Base-by-base conservation (phyloP, 2,888 invertebrate species). In the Melanophora roralis region DNA sequence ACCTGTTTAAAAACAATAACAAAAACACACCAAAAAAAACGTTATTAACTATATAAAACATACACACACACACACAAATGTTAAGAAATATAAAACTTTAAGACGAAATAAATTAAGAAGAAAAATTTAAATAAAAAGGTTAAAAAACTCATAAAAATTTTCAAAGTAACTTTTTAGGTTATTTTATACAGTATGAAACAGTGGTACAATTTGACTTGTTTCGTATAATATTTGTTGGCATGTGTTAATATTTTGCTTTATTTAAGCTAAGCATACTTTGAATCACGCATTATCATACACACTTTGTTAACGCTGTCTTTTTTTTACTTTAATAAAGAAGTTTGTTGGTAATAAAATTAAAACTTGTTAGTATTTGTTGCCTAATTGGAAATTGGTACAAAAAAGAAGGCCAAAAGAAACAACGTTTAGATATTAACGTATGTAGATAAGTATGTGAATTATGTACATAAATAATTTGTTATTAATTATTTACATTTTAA, bases 1-100 rank as follows among this genome's bases (percentile, higher is more conserved):
- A 92, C 62, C 95, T 93, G 87, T 4, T 76, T n/a, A n/a, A n/a
- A 83, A 60, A 9, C 7, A n/a, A 32, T 43, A 69, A 14, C 27
- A 47, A 53, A 16, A 38, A 69, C n/a, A 64, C 34, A 71, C 65
- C 4, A 59, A 64, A 64, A 47, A n/a, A 16, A 62, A 53, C 5
- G 53, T 65, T 38, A 11, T 43, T n/a, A n/a, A n/a, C n/a, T 40
- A 47, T 12, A 34, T n/a, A 57, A n/a, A 11, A 21, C n/a, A 19
- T 7, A n/a, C n/a, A 51, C 40, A 38, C 12, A 57, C 7, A 9
- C 7, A 23, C 14, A 27, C 27, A 3, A 27, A 27, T 5, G 27
- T 6, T 5, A 27, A 27, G 27, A 27, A 38, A 64, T 2, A 49
- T 55, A 49, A 1, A 2, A 8, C n/a, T 12, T 2, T 34, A 53